Conservation (phyloP, 2,888 invertebrate species). For the Malthinus flaveolus region DNA sequence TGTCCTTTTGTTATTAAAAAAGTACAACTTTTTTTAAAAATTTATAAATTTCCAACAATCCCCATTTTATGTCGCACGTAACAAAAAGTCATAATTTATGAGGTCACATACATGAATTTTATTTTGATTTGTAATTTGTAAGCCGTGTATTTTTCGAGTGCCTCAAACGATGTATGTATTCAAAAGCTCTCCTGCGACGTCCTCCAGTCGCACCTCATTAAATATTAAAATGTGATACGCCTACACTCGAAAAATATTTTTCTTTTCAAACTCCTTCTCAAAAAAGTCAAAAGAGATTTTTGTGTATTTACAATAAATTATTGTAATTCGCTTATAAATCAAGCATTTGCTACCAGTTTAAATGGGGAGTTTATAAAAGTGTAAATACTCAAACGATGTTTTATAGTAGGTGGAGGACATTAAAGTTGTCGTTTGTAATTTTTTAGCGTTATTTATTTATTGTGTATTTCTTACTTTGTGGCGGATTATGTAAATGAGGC, state of each 20-base stretch:
- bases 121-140: constrained; percentile 32
- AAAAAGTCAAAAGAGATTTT: no score
- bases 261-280: no score
- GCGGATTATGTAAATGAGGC: no score
- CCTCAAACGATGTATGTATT: constrained; percentile 32
- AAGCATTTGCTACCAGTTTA: no score
- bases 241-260: neutral
- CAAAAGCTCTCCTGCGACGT: constrained; percentile 28
- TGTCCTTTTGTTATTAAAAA: constrained; percentile 34
- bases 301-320: no score
- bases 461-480: no score
- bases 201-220: constrained; percentile 36
- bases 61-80: constrained; percentile 11
- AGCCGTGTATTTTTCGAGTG: constrained; percentile 31
- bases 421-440: no score
- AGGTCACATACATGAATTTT: constrained; percentile 28
- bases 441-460: no score
- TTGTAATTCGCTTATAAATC: no score
- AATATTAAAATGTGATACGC: constrained; percentile 14
- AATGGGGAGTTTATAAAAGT: no score
- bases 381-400: no score
- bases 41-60: constrained; percentile 6
- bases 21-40: neutral
- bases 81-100: constrained; percentile 14
- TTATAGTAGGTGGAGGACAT: no score